Conservation (phyloP, 2,113 vertebrate species). For the Mirza zaza region DNA sequence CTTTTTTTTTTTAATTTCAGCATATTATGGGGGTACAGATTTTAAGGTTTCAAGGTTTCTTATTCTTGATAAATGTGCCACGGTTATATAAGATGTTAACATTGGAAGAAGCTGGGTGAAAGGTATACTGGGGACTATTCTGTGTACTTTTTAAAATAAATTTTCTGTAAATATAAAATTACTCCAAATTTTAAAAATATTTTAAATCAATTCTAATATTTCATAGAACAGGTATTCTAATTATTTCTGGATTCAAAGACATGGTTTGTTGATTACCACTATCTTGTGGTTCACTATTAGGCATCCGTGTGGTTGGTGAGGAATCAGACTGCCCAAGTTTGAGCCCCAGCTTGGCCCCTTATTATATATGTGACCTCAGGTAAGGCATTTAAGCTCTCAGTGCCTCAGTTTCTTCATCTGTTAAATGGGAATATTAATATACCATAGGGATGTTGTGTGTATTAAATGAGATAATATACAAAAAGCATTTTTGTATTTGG, state of each 20-base stretch:
- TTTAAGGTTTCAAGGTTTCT: too few relatives aligned
- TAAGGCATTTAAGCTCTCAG: not conserved
- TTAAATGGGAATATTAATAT: not conserved
- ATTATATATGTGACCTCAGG: not conserved
- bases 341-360: not conserved
- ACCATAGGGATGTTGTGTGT: not conserved
- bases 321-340: not conserved
- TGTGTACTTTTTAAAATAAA: not conserved
- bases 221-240: not conserved
- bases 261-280: not conserved
- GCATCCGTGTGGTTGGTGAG: not conserved
- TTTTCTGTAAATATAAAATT: conserved; percentile 13
- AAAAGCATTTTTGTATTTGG: not conserved
- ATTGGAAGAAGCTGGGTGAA: not conserved
- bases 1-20: too few relatives aligned
- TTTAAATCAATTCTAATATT: not conserved
- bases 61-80: not conserved
- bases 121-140: not conserved
- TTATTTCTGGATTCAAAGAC: not conserved
- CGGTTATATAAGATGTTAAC: not conserved
- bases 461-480: not conserved
- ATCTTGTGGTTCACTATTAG: not conserved
- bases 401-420: not conserved
- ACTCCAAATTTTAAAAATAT: not conserved
- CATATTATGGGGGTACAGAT: too few relatives aligned